Conservation (phyloP, 2,113 vertebrate species). For the Labeo rohita region DNA sequence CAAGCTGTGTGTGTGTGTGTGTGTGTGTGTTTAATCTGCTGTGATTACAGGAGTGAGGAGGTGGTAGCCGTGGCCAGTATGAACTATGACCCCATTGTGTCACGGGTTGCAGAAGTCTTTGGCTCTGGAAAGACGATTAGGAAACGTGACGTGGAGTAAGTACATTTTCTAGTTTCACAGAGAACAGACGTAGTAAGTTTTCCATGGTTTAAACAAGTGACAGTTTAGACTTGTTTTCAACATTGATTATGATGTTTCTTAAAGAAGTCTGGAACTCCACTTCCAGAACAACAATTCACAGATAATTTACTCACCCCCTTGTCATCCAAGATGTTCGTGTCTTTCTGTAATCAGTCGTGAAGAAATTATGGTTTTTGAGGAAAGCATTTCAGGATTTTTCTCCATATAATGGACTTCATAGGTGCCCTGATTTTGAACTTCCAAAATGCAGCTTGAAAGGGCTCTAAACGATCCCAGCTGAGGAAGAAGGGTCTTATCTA, state of each 20-base stretch:
- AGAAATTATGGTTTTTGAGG: no score
- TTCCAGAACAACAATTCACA: no score
- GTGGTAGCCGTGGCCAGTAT: constrained; percentile 96
- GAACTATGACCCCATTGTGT: constrained; percentile 97
- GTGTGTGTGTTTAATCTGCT: constrained; percentile 32
- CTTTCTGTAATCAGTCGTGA: no score
- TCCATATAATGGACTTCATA: no score
- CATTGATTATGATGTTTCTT: background rate
- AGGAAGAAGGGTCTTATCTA: no score
- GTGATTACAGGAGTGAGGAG: constrained; percentile 85
- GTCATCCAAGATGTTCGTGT: no score
- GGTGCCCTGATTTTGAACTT: no score
- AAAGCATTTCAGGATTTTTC: no score
- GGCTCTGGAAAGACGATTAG: constrained; percentile 89
- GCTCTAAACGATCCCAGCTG: no score
- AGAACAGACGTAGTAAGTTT: constrained; percentile 54
- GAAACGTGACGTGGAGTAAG: constrained; percentile 98
- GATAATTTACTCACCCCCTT: no score
- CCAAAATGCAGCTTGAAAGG: no score
- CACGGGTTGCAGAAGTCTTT: constrained; percentile 94
- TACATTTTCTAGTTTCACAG: constrained; percentile 60
- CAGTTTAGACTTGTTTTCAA: background rate
- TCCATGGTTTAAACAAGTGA: background rate
- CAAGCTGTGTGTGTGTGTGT: background rate
- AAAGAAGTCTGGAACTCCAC: no score